Evolutionary conservation across 2,888 invertebrate species (phyloP).

Genomic region (Netelia inedita): DNA sequence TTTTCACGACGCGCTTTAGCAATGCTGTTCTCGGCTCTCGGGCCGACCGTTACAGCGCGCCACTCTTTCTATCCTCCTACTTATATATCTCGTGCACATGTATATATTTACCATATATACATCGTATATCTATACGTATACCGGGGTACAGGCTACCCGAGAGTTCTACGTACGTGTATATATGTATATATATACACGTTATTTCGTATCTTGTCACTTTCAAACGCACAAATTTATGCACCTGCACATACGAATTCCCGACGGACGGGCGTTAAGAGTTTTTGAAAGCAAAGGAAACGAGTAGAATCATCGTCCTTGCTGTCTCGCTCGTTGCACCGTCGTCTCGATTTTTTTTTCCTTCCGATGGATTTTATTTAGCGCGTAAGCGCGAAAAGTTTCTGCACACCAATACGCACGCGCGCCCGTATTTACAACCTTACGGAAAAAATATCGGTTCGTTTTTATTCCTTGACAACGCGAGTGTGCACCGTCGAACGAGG

Average conservation of each 20-base stretch:
- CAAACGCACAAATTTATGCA: neutral
- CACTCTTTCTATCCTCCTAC: constrained; percentile 24
- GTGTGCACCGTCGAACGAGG: no score
- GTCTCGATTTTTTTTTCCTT: neutral
- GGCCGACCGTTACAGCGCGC: constrained; percentile 66
- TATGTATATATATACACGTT: neutral
- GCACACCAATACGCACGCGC: constrained; percentile 26
- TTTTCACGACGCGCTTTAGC: constrained; percentile 62
- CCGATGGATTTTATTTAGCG: neutral
- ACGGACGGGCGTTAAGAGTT: constrained; percentile 36
- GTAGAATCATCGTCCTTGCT: constrained; percentile 54
- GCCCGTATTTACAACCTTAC: constrained; percentile 5
- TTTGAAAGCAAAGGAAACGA: constrained; percentile 49
- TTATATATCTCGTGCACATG: neutral
- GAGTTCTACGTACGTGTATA: neutral
- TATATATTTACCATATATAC: constrained; percentile 12
- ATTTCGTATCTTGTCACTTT: no score
- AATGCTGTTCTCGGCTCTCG: constrained; percentile 45
- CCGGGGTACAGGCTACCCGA: neutral
- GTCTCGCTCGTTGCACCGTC: neutral
- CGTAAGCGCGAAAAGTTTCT: neutral
- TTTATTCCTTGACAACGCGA: no score
- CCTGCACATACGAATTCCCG: neutral
- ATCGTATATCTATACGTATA: constrained; percentile 5
- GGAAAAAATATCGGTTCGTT: neutral